Evolutionary conservation across 2,797 vertebrate species (phyloP).

Genomic region (Crocidura indochinensis): DNA sequence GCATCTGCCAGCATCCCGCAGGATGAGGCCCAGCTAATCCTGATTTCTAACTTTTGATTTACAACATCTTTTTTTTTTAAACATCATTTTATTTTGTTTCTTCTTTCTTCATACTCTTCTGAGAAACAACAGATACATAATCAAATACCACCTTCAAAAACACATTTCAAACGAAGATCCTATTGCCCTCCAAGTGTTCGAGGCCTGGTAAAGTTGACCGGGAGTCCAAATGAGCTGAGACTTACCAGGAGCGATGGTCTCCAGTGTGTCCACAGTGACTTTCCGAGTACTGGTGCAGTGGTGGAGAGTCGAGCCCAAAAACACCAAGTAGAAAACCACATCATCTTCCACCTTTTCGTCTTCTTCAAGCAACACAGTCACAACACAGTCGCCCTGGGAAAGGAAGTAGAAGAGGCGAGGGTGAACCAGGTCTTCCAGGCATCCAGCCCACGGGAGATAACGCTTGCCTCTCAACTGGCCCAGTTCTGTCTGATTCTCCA

Average conservation of each 20-base stretch:
- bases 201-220: background rate
- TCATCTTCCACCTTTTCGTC: constrained; percentile 93
- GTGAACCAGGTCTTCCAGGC: background rate
- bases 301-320: constrained; percentile 95
- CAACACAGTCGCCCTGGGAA: constrained; percentile 95
- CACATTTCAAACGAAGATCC: no score
- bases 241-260: constrained; percentile 96
- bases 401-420: constrained; percentile 60
- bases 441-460: no score
- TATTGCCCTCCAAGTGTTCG: no score
- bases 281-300: constrained; percentile 96
- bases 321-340: constrained; percentile 95
- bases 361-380: constrained; percentile 95
- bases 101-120: constrained; percentile 35
- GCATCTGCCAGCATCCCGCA: no score
- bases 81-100: background rate
- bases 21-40: background rate
- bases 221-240: background rate
- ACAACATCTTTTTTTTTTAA: background rate
- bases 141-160: no score
- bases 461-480: no score
- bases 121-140: background rate
- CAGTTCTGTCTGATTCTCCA: no score
- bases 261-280: constrained; percentile 93
- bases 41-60: constrained; percentile 14